Base-by-base conservation (phyloP, 92 coral and sea anemone genomes). In the Phymanthus crucifer region DNA sequence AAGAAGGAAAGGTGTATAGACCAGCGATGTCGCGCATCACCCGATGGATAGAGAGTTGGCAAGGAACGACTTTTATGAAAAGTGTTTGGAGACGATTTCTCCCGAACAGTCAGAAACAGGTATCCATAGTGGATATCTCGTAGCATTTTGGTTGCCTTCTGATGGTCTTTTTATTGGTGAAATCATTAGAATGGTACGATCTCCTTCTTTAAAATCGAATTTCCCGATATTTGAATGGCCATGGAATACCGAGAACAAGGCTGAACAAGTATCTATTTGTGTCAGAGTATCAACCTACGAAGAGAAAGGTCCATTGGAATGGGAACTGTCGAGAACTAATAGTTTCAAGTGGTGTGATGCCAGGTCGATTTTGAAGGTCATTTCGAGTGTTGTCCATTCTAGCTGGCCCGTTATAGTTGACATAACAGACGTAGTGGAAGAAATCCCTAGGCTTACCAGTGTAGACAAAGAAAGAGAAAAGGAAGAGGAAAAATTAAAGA, bases 41-140 rank as follows among this genome's bases (percentile, higher is more conserved):
- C 34, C 78, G 82, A 8, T 86, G 85, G 89, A 86, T 86, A n/a
- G n/a, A 69, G 76, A 66, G 29, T 78, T 47, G 3, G 73, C 83
- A n/a, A 80, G 89, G 66, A 80, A 80, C 37, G 86, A 86, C 58
- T 86, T 86, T 32, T 86, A 80, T 58, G 86, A 80, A 66, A 66
- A 66, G 71, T 66, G 71, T 32, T 66, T 24, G 37, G 33, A 12
- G 33, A 23, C n/a, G 71, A 5, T 66, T 26, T 6, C 23, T 66
- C 71, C 71, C 4, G n/a, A 66, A 13, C 78, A 70, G 0, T 80
- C 70, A 16, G 67, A 47, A 8, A 66, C 78, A 16, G 81, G 73
- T 17, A 32, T 57, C 0, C 78, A 80, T 66, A 47, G 32, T 7
- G 75, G 58, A 18, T 78, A 79, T 52, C 65, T 79, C 10, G 70